These are phyloP conservation scores for Paralichthys olivaceus DNA, from an alignment of 2,113 vertebrate genomes.

Conservation along the genomic window DNA sequence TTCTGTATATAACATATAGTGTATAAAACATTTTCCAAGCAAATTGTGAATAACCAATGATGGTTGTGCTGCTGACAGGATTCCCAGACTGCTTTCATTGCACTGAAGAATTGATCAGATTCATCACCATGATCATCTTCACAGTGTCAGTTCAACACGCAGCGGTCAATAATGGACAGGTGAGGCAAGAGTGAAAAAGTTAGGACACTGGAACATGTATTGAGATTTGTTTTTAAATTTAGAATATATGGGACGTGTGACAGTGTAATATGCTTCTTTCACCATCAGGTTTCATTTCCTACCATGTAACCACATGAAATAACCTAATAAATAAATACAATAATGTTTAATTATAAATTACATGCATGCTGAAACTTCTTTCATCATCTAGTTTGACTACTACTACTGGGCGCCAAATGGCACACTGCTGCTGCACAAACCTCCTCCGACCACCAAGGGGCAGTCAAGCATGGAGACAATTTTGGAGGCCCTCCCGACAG, in stretches of 20 bases:
- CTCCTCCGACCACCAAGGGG: constrained; percentile 67
- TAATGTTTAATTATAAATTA: background rate
- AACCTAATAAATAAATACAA: background rate
- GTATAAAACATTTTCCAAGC: background rate
- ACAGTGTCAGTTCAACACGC: constrained; percentile 65
- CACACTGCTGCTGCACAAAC: constrained; percentile 39
- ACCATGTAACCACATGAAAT: too few relatives aligned
- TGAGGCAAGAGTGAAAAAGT: constrained; percentile 20
- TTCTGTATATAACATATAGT: background rate
- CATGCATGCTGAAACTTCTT: background rate
- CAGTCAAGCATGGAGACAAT: constrained; percentile 53
- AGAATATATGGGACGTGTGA: background rate
- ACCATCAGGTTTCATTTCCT: background rate
- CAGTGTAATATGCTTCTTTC: background rate
- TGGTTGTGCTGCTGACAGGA: constrained; percentile 31
- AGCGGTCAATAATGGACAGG: constrained; percentile 72
- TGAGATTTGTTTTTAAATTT: background rate
- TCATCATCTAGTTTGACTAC: constrained; percentile 68
- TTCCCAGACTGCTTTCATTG: constrained; percentile 52
- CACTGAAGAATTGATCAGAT: constrained; percentile 61
- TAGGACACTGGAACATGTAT: background rate
- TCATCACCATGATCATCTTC: constrained; percentile 79
- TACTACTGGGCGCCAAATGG: constrained; percentile 57
- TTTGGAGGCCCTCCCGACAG: constrained; percentile 59
- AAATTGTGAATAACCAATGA: background rate